Evolutionary conservation across 2,113 vertebrate species (phyloP), one percentile per base, ranked within the genome.

Genomic region (Passer domesticus): DNA sequence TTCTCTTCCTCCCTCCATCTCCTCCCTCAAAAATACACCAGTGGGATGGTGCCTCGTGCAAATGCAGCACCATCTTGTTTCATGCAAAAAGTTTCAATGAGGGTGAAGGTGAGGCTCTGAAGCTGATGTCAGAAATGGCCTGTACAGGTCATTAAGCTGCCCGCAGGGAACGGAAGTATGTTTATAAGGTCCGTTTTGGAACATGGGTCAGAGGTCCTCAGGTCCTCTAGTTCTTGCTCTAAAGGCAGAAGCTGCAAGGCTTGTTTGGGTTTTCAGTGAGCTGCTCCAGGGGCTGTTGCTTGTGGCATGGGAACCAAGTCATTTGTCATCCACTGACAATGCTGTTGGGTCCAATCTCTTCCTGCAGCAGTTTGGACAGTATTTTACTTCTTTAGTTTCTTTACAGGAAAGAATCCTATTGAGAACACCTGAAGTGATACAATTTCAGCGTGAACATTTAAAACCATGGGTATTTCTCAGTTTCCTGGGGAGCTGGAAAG

Each of bases 201-300:
- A 83, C 11, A 11, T 50, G 23, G 30, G 10, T 64, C 2, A 3
- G 43, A 79, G 37, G 41, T 87, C 63, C 22, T 58, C 37, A 70
- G 46, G 53, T 80, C 66, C 21, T 93, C 76, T 56, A 47, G 79
- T 75, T 73, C 60, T 72, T 66, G 49, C 66, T 86, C 28, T 35
- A 49, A 92, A 69, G 69, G 55, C n/a, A n/a, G 62, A 64, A 83
- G 50, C 59, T 94, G 68, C 64, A 30, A 77, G 73, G 44, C 66
- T 83, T 85, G 18, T 91, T 79, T 83, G 44, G 33, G 21, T 66
- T 93, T 96, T 92, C 78, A 39, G 46, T 64, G 44, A 87, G 75
- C 52, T 93, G 78, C 78, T 92, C 92, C 72, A 82, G 84, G 81
- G 81, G 25, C 60, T 93, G 55, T 77, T 95, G 62, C 46, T 28